These are phyloP conservation scores for Ammospiza maritima DNA, from an alignment of 2,797 vertebrate genomes.

Conservation along the genomic window DNA sequence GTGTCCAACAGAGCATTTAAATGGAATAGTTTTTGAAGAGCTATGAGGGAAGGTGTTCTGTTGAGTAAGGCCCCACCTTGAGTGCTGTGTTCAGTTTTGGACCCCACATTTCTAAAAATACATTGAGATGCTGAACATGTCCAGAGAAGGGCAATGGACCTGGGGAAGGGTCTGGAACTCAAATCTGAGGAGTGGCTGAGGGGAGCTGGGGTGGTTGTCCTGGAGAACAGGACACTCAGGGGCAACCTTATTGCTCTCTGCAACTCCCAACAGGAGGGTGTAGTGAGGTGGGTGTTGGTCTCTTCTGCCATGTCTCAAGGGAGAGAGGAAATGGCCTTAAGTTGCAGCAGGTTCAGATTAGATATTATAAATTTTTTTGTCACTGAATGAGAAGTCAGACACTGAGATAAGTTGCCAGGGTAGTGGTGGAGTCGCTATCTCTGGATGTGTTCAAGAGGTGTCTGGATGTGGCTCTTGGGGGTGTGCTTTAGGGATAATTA, in stretches of 20 bases:
- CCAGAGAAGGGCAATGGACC: background rate
- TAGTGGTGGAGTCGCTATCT: background rate
- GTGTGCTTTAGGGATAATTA: background rate
- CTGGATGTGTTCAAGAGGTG: background rate
- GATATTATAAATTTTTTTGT: background rate
- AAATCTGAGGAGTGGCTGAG: background rate
- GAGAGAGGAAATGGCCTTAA: background rate
- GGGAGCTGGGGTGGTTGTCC: background rate
- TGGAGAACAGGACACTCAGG: background rate
- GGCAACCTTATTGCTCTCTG: background rate
- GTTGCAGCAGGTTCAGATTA: background rate
- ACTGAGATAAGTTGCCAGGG: background rate
- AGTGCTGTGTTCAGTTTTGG: background rate
- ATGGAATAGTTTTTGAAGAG: background rate
- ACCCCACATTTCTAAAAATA: background rate
- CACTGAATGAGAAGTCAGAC: background rate
- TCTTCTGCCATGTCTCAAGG: background rate
- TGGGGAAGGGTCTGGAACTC: background rate
- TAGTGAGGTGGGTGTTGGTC: too few relatives aligned
- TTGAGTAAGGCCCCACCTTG: background rate
- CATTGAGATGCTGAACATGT: accelerated
- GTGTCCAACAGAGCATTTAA: background rate
- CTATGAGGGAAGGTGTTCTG: background rate
- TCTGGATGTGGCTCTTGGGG: background rate
- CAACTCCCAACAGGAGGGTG: background rate